Conservation (phyloP, 2,113 vertebrate species). For the Pelecanus crispus region DNA sequence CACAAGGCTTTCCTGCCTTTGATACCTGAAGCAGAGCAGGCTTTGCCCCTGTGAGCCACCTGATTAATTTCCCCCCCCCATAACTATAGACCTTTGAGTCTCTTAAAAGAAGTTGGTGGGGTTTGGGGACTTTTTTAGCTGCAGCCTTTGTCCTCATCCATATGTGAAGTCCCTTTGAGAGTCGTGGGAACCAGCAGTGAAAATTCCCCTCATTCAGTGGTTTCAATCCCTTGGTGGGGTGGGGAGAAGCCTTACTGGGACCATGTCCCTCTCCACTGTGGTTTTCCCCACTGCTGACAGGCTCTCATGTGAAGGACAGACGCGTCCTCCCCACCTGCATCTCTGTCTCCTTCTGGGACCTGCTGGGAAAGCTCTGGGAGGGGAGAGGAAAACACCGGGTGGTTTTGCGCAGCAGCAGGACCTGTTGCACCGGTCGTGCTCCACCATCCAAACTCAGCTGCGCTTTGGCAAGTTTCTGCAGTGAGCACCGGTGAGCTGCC, state of each 20-base stretch:
- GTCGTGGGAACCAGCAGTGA: neutral
- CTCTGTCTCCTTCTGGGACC: neutral
- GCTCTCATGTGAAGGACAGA: neutral
- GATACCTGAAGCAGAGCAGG: neutral
- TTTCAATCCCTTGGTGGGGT: neutral
- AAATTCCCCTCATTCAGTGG: neutral
- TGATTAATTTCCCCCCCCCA: rapidly evolving
- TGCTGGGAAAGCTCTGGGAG: neutral
- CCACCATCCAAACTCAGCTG: neutral
- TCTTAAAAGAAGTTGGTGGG: neutral
- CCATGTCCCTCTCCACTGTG: neutral
- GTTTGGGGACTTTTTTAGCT: neutral
- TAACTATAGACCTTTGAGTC: neutral
- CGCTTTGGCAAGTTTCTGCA: neutral
- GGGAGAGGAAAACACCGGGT: neutral
- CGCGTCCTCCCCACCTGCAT: neutral
- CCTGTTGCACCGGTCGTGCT: neutral
- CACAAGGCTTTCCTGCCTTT: neutral
- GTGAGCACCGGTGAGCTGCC: neutral
- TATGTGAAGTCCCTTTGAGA: neutral
- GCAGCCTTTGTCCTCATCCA: neutral
- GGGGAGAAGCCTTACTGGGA: neutral
- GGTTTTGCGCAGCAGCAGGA: neutral
- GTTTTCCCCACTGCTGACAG: neutral
- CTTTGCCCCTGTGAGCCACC: neutral